Conservation (phyloP, 2,888 invertebrate species). For the Sturmia bella region DNA sequence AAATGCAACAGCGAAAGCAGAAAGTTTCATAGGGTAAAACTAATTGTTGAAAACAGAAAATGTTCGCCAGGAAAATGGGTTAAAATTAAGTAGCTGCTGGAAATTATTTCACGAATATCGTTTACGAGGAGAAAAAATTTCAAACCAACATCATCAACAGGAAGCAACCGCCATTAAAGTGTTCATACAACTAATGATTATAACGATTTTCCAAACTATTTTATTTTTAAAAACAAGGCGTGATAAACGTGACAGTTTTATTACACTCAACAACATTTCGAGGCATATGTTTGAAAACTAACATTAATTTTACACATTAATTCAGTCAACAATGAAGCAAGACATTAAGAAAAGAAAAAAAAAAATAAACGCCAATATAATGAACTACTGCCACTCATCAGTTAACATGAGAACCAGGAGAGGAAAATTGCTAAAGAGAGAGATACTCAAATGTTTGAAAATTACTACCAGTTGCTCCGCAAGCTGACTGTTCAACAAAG, state of each 20-base stretch:
- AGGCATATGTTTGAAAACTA: conserved; percentile 68
- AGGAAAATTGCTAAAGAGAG: conserved; percentile 46
- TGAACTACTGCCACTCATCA: conserved; percentile 30
- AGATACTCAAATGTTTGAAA: conserved; percentile 38
- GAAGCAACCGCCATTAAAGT: conserved; percentile 56
- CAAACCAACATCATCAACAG: conserved; percentile 53
- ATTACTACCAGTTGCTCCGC: conserved; percentile 66
- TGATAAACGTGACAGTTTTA: conserved; percentile 73
- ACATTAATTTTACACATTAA: conserved; percentile 61
- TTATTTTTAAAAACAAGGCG: conserved; percentile 71
- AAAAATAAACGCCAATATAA: conserved; percentile 29
- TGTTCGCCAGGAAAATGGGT: conserved; percentile 4
- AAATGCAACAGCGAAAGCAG: background rate
- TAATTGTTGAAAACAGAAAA: conserved; percentile 27
- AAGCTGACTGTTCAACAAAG: background rate
- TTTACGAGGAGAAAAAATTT: background rate
- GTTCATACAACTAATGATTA: conserved; percentile 47
- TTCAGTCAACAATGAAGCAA: conserved; percentile 35
- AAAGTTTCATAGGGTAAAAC: conserved; percentile 32
- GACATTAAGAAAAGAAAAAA: background rate
- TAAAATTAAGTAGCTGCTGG: conserved; percentile 35
- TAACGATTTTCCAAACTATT: conserved; percentile 61
- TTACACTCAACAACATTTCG: conserved; percentile 69
- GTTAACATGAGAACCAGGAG: conserved; percentile 3
- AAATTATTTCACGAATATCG: conserved; percentile 30